These are phyloP conservation scores for Vidua macroura DNA, from an alignment of 2,113 vertebrate species.

Conservation along the genomic window DNA sequence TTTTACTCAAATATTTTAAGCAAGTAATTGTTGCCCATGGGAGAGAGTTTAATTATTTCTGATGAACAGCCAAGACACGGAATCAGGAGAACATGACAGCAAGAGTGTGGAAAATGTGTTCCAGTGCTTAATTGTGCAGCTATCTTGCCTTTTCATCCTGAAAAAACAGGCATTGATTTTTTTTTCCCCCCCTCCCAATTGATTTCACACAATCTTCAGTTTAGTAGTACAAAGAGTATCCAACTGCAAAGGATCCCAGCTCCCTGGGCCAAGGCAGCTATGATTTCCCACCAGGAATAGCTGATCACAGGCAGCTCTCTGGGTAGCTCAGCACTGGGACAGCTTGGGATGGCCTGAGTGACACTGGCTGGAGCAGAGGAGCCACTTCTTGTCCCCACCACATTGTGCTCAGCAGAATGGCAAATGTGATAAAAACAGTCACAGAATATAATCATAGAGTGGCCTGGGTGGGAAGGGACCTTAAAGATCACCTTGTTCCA, in stretches of 20 bases:
- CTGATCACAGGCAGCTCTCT: neutral
- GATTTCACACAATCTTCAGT: conserved; percentile 74
- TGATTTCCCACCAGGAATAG: neutral
- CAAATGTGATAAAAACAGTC: neutral
- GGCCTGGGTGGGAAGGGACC: neutral
- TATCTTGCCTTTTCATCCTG: conserved; percentile 73
- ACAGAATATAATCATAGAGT: neutral
- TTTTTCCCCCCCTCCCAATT: conserved; percentile 47
- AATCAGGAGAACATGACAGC: conserved; percentile 70
- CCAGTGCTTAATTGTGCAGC: conserved; percentile 71
- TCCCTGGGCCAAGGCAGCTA: neutral
- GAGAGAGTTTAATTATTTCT: conserved; percentile 82
- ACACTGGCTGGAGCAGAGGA: neutral
- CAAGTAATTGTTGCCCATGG: conserved; percentile 80
- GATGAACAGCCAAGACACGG: conserved; percentile 71
- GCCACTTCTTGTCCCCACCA: neutral
- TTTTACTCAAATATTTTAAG: conserved; percentile 78
- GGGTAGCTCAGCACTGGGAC: neutral
- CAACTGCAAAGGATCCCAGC: conserved; percentile 34
- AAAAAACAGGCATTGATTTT: conserved; percentile 74
- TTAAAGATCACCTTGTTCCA: neutral
- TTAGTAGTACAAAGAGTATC: conserved; percentile 55
- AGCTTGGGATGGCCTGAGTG: neutral
- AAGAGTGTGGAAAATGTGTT: conserved; percentile 59
- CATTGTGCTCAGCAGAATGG: neutral